Evolutionary conservation across 1,140 invertebrate genomes (phyloP), one percentile per base, ranked within the genome.

Genomic region (Helicoverpa armigera): DNA sequence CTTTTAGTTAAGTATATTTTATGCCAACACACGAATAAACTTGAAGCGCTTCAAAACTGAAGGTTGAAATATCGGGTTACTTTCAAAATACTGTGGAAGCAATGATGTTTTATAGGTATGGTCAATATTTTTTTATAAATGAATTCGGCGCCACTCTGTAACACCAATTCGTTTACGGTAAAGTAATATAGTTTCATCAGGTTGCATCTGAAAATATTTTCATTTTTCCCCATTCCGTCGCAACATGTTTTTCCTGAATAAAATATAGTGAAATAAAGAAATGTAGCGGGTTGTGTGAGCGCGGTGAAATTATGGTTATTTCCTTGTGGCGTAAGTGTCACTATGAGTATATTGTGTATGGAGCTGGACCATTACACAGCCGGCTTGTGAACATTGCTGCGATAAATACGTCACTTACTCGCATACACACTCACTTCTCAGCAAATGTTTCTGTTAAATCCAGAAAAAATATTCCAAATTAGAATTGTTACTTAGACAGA

Each of bases 291-390:
- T 50, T 29, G 50, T 75, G 43, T 23, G 13, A 61, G 29, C n/a
- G 31, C 56, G 56, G 43, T 12, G 11, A 63, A 75, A 75, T 75
- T 75, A 61, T 61, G 73, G 35, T 75, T 75, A 61, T 75, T 61
- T 75, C 56, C 73, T 63, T 12, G 35, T 63, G 12, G 56, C 43
- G 29, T 61, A 56, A 35, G 70, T 73, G 70, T 73, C 70, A 56
- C 16, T 51, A 50, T 48, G 11, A 51, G 16, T 50, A 70, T 51
- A 29, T 70, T 70, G 18, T 70, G 70, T 70, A 73, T 56, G 53
- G 29, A 14, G n/a, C 53, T 73, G 51, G 70, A 23, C 29, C 53
- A 73, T 73, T 56, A 73, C 29, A 7, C 5, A n/a, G 14, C 53
- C 3, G 7, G 35, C 4, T 35, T 23, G 23, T 50, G 14, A 5